A percentile compares a stretch with the other conserved stretches of the same genome.
Conservation (phyloP, 2,888 invertebrate genomes). For the Dolichopus griseipennis region DNA sequence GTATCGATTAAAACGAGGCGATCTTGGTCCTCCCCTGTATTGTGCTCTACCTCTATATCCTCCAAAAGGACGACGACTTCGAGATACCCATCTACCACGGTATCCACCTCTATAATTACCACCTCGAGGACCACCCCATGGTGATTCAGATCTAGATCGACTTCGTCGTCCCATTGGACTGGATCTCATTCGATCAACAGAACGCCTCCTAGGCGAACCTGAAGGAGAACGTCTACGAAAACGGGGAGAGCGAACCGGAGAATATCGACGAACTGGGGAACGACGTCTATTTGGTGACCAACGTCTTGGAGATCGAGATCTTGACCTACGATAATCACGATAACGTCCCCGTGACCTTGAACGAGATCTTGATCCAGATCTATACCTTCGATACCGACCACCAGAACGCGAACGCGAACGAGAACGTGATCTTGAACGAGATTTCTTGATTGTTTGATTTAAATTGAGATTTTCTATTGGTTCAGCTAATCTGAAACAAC, state of each 20-base stretch:
- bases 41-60: conserved; percentile 36
- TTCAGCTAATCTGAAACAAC: conserved; percentile 57
- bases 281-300: conserved; percentile 18
- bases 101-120: conserved; percentile 45
- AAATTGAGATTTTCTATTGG: conserved; percentile 39
- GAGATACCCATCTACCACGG: conserved; percentile 34
- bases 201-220: background rate
- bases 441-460: conserved; percentile 16
- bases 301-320: conserved; percentile 11
- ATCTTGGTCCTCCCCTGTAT: conserved; percentile 23
- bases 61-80: conserved; percentile 55
- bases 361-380: conserved; percentile 22
- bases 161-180: background rate
- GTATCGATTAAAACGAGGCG: conserved; percentile 30
- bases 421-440: conserved; percentile 24
- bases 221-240: background rate
- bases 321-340: conserved; percentile 16
- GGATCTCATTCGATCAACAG: background rate
- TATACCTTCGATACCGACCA: conserved; percentile 28
- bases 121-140: conserved; percentile 46
- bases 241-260: background rate
- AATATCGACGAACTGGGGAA: conserved; percentile 16
- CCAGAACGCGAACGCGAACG: conserved; percentile 20
- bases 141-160: conserved; percentile 16
- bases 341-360: conserved; percentile 16